Percentiles rank a stretch among this genome's conserved stretches.
phyloP scores from a whole-genome alignment of 2,113 vertebrate species.

The Anhinga anhinga region DNA sequence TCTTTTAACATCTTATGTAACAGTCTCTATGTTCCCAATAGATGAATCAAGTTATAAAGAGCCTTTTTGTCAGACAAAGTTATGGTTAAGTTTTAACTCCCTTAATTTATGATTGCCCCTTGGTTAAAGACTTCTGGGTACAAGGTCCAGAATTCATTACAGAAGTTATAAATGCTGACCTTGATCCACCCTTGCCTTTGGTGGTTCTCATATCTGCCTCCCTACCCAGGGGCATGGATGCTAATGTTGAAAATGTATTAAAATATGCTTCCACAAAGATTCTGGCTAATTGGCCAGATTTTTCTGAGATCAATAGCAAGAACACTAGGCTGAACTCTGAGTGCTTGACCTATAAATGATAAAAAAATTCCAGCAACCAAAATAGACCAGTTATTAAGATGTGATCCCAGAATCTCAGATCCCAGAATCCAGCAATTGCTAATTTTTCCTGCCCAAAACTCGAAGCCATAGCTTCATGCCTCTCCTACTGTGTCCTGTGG shows the following conservation, averaged over 20 bases:
- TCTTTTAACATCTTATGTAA: conserved; percentile 3
- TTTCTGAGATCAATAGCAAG: conserved; percentile 60
- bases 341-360: conserved; percentile 6
- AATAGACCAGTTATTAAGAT: not conserved
- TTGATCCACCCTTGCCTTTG: conserved; percentile 36
- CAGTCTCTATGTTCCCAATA: not conserved
- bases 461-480: not conserved
- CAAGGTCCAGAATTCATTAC: conserved; percentile 9
- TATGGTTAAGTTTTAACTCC: not conserved
- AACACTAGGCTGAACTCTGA: not conserved
- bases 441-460: not conserved
- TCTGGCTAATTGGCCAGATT: conserved; percentile 45
- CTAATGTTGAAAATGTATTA: conserved; percentile 54
- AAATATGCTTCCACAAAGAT: conserved; percentile 37
- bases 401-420: not conserved
- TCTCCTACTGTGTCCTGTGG: not conserved
- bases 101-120: conserved; percentile 34
- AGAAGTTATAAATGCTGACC: conserved; percentile 40
- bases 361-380: not conserved
- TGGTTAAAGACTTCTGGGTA: conserved; percentile 6
- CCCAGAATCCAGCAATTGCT: not conserved
- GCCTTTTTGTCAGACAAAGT: not conserved
- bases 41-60: conserved; percentile 51
- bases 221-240: not conserved
- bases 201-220: not conserved